Evolutionary conservation across 2,113 vertebrate genomes (phyloP), one percentile per base, ranked within the genome.

Genomic region (Syngnathus floridae): DNA sequence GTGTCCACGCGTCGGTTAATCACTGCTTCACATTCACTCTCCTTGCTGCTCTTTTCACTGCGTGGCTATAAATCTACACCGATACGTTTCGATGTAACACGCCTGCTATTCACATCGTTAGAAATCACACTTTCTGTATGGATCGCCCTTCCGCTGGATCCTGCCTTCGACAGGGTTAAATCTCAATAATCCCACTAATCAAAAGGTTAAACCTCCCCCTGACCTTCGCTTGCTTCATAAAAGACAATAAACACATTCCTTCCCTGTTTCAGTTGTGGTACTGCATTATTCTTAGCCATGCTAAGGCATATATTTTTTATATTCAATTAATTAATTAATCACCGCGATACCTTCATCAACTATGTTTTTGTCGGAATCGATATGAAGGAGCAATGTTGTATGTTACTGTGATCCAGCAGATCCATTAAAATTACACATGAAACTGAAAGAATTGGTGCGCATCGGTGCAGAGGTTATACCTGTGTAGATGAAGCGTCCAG

Each of bases 401-500:
- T 56, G 31, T 46, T 21, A 17, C 26, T 63, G 9, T 69, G 16
- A 40, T 26, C 7, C 14, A 54, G 40, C 19, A 54, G 46, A 62
- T 11, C 10, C 6, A 36, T 40, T 26, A 51, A 14, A 12, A 40
- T 41, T 48, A 2, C 21, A 66, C 46, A 8, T 31, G 43, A 21
- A 22, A 52, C 4, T 12, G 21, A 22, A 52, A 52, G 11, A 21
- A 12, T 7, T 31, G 26, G 26, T 31, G 26, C 26, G 3, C 48
- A 26, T 52, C 46, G 14, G 62, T 37, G 61, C 4, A 2, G 26
- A 35, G 52, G 54, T 36, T 2, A 52, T 94, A 99, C 97, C 97
- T 92, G 97, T 99, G 86, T 99, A 99, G 89, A 99, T 98, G 92
- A 99, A 99, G 87, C 97, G 93, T 78, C 97, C 97, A 51, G 97